Conservation (phyloP, 2,113 vertebrate genomes). For the Marmota flaviventris region DNA sequence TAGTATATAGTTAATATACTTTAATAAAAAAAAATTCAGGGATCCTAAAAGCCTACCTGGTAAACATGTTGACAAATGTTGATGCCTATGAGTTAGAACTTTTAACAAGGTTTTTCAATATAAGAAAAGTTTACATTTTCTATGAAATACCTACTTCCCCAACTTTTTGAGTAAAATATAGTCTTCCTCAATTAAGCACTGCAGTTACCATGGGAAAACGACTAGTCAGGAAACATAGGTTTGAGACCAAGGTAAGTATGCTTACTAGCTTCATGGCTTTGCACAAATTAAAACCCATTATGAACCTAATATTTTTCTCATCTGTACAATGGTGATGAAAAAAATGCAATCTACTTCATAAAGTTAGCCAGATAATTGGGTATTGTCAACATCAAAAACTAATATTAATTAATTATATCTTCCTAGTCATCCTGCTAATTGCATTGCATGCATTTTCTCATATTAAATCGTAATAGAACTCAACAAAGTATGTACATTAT, state of each 20-base stretch:
- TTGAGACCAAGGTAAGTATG: slow-evolving; percentile 12
- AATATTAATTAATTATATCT: slow-evolving; percentile 41
- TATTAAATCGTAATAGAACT: background rate
- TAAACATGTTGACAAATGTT: slow-evolving; percentile 40
- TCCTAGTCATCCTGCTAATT: background rate
- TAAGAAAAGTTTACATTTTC: background rate
- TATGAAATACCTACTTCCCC: slow-evolving; percentile 37
- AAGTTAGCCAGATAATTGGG: background rate
- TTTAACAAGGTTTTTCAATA: slow-evolving; percentile 47
- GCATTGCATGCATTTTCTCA: background rate
- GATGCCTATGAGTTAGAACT: slow-evolving; percentile 29
- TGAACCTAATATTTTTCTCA: background rate
- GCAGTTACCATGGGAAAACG: background rate
- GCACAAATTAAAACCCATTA: background rate
- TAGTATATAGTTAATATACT: slow-evolving; percentile 61
- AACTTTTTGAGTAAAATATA: background rate
- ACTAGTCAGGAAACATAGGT: background rate
- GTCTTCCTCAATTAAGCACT: background rate
- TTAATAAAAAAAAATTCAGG: slow-evolving; percentile 61
- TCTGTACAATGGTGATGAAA: background rate
- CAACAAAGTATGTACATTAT: background rate
- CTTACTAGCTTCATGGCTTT: background rate
- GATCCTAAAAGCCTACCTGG: slow-evolving; percentile 15
- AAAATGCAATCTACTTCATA: slow-evolving; percentile 25
- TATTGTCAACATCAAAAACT: background rate